Evolutionary conservation across 1,140 invertebrate genomes (phyloP), one percentile per base, ranked within the genome.

Genomic region (Parasteatoda tepidariorum): DNA sequence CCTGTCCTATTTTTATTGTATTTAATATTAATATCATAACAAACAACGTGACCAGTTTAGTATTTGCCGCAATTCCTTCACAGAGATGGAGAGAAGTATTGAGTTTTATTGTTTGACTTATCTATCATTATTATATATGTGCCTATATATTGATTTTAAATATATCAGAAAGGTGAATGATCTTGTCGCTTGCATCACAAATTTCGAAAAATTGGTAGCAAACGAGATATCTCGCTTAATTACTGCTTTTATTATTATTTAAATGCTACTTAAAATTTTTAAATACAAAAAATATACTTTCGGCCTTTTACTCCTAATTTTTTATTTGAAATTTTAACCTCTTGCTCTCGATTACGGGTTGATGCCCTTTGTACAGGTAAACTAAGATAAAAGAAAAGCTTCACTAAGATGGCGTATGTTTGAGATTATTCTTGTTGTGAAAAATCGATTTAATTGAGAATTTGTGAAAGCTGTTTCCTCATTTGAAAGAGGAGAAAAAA

Each of bases 291-390:
- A 4, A 48, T 18, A 48, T 2, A 0, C 38, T 4, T 48, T 13
- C 9, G 1, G 18, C 18, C 9, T 48, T 9, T 48, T 48, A 13
- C 18, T 48, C 1, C 1, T 48, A 2, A 48, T 13, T 9, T 48
- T 13, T 48, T 2, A 2, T 48, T 26, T 68, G 18, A 30, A 57
- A 22, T 57, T 24, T 68, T 68, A 68, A 68, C 31, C 26, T 79
- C 76, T 68, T 79, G 30, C 30, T 79, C 76, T 68, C 66, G 30
- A 64, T 68, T 57, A 68, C 62, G 68, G 76, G 76, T 79, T 79
- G 76, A 79, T 79, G 64, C 62, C 76, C 76, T 79, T 67, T 79
- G 76, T 79, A 79, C 76, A 68, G 76, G 64, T 79, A 79, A 79
- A 64, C 61, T 22, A 64, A 79, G 76, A 79, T 79, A 68, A 68